Evolutionary conservation across 2,797 vertebrate genomes (phyloP).

Genomic region (Pteronotus mesoamericanus): DNA sequence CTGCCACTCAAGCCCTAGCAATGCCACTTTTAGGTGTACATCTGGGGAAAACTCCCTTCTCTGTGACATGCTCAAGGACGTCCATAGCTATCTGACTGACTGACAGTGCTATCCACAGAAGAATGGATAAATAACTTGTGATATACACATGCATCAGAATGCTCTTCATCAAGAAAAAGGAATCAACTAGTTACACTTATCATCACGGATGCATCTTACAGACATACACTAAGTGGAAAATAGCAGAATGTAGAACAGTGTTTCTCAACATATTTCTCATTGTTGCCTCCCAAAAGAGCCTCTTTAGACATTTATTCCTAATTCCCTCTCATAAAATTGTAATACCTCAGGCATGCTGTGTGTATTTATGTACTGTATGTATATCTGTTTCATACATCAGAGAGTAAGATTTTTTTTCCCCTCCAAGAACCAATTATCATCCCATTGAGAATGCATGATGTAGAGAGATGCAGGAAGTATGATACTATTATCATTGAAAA

Average conservation of each 20-base stretch:
- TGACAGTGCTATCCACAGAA: neutral
- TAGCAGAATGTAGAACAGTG: neutral
- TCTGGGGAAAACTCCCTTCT: neutral
- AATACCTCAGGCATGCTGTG: neutral
- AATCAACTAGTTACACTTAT: neutral
- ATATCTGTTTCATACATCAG: neutral
- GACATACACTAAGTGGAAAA: neutral
- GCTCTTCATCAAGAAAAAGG: neutral
- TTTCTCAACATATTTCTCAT: neutral
- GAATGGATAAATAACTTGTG: neutral
- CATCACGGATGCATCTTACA: neutral
- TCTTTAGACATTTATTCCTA: conserved; percentile 1
- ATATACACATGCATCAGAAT: neutral
- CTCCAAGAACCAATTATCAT: neutral
- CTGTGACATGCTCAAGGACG: neutral
- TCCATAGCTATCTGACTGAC: neutral
- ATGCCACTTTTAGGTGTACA: neutral
- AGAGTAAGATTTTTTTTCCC: neutral
- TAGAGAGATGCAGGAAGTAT: neutral
- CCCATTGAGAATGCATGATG: neutral
- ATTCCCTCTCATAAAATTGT: neutral
- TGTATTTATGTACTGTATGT: neutral
- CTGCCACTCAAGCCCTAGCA: neutral
- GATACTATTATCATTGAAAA: neutral
- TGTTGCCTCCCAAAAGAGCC: neutral